Conservation (phyloP, 2,113 vertebrate genomes). For the Erythrocercus mccallii region DNA sequence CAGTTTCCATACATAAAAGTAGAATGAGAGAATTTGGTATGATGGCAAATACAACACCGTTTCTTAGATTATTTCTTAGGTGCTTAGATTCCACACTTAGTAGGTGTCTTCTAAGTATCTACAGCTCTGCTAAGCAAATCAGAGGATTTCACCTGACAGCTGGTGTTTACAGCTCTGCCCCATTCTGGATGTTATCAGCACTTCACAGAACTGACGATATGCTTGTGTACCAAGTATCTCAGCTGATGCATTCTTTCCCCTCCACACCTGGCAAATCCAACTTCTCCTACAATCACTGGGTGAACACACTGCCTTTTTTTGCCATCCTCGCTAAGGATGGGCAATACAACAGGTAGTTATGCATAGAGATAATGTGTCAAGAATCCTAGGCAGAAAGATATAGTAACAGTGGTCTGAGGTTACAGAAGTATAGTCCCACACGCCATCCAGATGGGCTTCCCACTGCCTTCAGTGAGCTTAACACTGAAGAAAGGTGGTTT, state of each 20-base stretch:
- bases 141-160: not conserved
- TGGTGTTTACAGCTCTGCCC: not conserved
- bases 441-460: not conserved
- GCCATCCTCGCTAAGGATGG: not conserved
- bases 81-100: not conserved
- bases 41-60: not conserved
- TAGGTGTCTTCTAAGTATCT: not conserved
- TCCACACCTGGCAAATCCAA: not conserved
- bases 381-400: not conserved
- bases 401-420: not conserved
- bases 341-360: not conserved
- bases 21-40: not conserved
- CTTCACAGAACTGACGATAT: rapidly evolving
- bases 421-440: rapidly evolving
- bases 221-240: not conserved
- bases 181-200: not conserved
- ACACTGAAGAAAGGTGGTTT: not conserved
- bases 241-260: not conserved
- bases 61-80: not conserved
- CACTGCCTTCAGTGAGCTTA: not conserved
- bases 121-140: not conserved
- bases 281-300: not conserved
- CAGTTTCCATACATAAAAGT: not conserved
- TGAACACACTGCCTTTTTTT: not conserved
- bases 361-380: not conserved